Evolutionary conservation across 1,140 invertebrate species (phyloP).

Genomic region (Hyposmocoma kahamanoa): DNA sequence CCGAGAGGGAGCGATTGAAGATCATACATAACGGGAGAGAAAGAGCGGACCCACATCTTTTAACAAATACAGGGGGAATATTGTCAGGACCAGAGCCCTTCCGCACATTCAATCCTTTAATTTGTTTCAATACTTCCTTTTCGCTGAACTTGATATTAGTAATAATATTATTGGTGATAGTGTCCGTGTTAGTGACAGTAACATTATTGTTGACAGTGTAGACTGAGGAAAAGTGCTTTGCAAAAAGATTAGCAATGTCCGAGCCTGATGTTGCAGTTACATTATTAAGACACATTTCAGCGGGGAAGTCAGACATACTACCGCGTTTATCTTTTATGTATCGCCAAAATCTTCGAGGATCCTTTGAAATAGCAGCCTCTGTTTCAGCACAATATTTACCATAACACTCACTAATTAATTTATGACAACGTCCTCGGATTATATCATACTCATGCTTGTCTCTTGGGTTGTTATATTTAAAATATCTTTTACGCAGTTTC

Average conservation of each 20-base stretch:
- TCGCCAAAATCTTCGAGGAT: conserved; percentile 12
- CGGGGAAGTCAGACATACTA: neutral
- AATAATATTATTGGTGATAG: neutral
- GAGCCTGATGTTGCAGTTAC: neutral
- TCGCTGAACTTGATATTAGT: neutral
- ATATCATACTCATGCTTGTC: conserved; percentile 12
- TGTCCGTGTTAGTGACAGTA: neutral
- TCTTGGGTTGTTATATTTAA: conserved; percentile 3
- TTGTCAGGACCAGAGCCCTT: conserved; percentile 10
- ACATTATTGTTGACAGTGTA: neutral
- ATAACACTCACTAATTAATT: conserved; percentile 7
- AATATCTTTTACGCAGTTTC: neutral
- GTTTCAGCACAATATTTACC: conserved; percentile 6
- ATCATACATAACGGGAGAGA: conserved; percentile 8
- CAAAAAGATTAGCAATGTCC: conserved; percentile 11
- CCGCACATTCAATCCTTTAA: conserved; percentile 3
- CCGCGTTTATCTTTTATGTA: conserved; percentile 9
- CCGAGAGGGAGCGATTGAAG: conserved; percentile 10
- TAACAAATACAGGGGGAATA: conserved; percentile 13
- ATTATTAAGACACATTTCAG: conserved; percentile 3
- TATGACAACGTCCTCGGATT: conserved; percentile 8
- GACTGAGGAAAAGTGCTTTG: neutral
- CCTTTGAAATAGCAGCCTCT: conserved; percentile 7
- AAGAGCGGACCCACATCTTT: conserved; percentile 8
- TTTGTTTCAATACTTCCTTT: neutral